Evolutionary conservation across 2,888 invertebrate genomes (phyloP).

Genomic region (Fragum sueziense): DNA sequence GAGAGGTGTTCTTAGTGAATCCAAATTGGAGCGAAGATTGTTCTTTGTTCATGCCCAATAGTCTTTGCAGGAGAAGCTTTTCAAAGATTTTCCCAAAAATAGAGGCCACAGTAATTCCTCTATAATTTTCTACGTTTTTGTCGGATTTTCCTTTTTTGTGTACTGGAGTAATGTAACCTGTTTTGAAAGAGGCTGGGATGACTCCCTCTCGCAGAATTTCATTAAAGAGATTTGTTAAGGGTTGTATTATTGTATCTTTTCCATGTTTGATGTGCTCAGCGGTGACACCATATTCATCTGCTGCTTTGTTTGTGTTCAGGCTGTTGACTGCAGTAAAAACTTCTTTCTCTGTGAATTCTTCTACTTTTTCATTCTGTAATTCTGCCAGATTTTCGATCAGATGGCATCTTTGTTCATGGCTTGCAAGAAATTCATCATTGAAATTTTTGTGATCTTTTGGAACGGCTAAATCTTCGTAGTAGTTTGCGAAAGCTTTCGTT

Average conservation of each 20-base stretch:
- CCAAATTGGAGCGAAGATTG: neutral
- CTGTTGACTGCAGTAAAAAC: neutral
- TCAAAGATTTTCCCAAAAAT: neutral
- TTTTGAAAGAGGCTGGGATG: no score
- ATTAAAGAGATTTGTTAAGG: no score
- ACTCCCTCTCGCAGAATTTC: no score
- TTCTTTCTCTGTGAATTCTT: no score
- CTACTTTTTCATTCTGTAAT: no score
- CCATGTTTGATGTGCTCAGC: no score
- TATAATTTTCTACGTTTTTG: no score
- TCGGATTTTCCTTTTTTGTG: no score
- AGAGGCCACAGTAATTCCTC: no score
- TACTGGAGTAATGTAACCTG: no score
- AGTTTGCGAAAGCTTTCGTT: neutral
- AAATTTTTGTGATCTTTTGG: neutral
- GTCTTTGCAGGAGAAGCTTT: neutral
- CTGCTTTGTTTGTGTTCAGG: neutral
- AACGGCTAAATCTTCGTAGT: neutral
- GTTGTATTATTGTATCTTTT: no score
- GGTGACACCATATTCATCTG: neutral
- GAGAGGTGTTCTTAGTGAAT: neutral
- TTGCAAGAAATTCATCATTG: neutral
- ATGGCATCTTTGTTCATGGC: neutral
- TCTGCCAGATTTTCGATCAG: no score
- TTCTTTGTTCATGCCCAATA: neutral